Evolutionary conservation across 2,888 invertebrate genomes (phyloP).

Genomic region (Agriopis aurantiaria): DNA sequence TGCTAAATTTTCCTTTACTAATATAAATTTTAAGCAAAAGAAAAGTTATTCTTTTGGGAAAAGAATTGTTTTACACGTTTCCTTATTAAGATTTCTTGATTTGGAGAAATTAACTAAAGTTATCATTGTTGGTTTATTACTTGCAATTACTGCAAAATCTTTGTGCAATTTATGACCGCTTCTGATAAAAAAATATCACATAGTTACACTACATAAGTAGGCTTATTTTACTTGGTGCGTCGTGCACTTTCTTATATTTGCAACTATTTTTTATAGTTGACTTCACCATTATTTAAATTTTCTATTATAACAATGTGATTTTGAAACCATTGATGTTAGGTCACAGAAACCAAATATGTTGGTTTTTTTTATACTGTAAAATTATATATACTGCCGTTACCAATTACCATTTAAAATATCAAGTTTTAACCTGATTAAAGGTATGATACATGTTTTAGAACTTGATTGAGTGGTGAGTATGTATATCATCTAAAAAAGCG

Average conservation of each 20-base stretch:
- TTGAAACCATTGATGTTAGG: constrained; percentile 81
- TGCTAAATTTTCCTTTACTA: constrained; percentile 65
- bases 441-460: constrained; percentile 20
- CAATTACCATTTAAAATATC: constrained; percentile 33
- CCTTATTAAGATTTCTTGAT: constrained; percentile 69
- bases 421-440: constrained; percentile 44
- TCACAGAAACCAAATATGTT: constrained; percentile 72
- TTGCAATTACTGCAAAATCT: constrained; percentile 1
- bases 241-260: constrained; percentile 37
- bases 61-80: constrained; percentile 79
- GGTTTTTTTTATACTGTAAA: constrained; percentile 71
- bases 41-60: constrained; percentile 84
- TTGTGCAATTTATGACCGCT: constrained; percentile 18
- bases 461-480: constrained; percentile 14
- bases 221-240: constrained; percentile 34
- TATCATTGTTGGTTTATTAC: constrained; percentile 8
- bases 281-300: constrained; percentile 36
- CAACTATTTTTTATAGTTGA: constrained; percentile 23
- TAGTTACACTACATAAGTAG: constrained; percentile 26
- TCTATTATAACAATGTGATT: constrained; percentile 72
- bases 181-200: constrained; percentile 11
- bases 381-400: constrained; percentile 39
- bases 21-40: constrained; percentile 61
- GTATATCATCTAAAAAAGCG: constrained; percentile 2
- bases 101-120: constrained; percentile 39